Evolutionary conservation across 2,113 vertebrate genomes (phyloP), one percentile per base, ranked within the genome.

Genomic region (Notarius quadriscutis): DNA sequence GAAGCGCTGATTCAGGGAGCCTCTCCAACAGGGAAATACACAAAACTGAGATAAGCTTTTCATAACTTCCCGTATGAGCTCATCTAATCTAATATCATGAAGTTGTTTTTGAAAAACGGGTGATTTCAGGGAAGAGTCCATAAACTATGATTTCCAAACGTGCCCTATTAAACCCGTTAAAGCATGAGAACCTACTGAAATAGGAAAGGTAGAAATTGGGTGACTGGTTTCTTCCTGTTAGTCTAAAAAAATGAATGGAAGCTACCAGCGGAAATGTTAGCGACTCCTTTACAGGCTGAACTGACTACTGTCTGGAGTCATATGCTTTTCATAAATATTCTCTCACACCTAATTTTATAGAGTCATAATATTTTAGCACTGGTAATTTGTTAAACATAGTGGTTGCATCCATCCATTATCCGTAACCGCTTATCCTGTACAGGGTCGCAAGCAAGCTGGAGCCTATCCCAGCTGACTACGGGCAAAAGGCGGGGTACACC

Each of bases 1-100:
- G 48, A 83, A 87, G 58, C 14, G 17, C 58, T 82, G 65, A 82
- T 71, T 89, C 69, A 55, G 62, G 78, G 41, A 62, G 55, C 25
- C 55, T 60, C 2, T 71, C 41, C 69, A 8, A 18, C 65, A 67
- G 69, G 58, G 41, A 85, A 83, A 88, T 34, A 53, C 75, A 67
- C 55, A 63, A 63, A 34, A 8, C 48, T 84, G 81, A 84, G 50
- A 15, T n/a, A 77, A 57, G 58, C 12, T 57, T 50, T 65, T 84
- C 51, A 67, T 18, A 78, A 48, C 27, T 41, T 84, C 30, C 30
- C 12, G 1, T 48, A 22, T 84, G 58, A 82, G 30, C 65, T 82
- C 41, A 60, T 60, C 1, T 2, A 74, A 58, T 60, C 41, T 60
- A 2, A 60, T 34, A 55, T 0, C 25, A 60, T 20, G 10, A 81